Base-by-base conservation (phyloP, 2,888 invertebrate genomes). In the Drosophila mercatorum region DNA sequence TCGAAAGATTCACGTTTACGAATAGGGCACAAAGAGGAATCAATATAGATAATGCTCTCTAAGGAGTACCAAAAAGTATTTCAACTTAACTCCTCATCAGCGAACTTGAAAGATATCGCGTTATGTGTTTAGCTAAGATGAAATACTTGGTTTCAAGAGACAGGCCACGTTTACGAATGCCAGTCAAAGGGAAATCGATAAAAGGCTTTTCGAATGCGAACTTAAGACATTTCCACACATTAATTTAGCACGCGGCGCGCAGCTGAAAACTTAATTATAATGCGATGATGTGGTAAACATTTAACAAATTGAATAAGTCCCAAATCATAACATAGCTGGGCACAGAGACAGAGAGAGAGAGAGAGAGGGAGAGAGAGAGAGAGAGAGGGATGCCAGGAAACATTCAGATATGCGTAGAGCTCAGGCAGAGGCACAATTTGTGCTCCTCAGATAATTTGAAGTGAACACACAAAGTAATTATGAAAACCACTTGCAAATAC, bases 381-480 rank as follows among this genome's bases (percentile, higher is more conserved):
- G 11, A 34, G 26, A 14, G 6, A 34, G 26, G 7, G 11, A 28
- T 26, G 12, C 7, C 26, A 38, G 68, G 22, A 36, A 52, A 38
- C 14, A 49, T 31, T 49, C n/a, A 34, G 49, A 14, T 22, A 26
- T 38, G 31, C 31, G 61, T 40, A 46, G 56, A 62, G 49, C 65
- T 75, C 44, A 61, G 66, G 62, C 60, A 61, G 40, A 44, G 57
- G 70, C 41, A 40, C 47, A 79, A 75, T 70, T 81, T 73, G 68
- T 72, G 78, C 65, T 68, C 68, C 65, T 72, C 69, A 81, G 64
- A 70, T 71, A 78, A 72, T 75, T 78, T 82, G 69, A 77, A 84
- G 85, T 77, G 75, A 77, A 66, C 89, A 83, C 83, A 80, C 84
- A 86, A 88, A 80, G 89, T 89, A 89, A 83, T 83, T 83, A 89